Percentiles rank a stretch among this genome's conserved stretches.
These are phyloP conservation scores for Leguminivora glycinivorella DNA, from an alignment of 1,140 invertebrate species.

Conservation along the genomic window DNA sequence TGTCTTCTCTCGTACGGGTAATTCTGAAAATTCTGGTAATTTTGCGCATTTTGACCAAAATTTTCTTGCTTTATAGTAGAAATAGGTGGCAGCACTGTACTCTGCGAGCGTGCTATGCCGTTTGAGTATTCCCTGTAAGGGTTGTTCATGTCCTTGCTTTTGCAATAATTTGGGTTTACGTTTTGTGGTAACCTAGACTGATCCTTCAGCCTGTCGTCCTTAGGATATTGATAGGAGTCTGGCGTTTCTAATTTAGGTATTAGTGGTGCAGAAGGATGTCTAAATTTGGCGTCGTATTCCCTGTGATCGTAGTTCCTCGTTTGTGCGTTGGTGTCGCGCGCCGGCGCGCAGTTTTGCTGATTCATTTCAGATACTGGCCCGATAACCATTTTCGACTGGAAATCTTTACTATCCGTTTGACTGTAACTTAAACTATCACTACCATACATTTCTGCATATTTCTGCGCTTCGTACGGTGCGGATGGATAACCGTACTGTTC, in stretches of 20 bases:
- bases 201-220: slow-evolving; percentile 61
- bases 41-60: slow-evolving; percentile 55
- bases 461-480: slow-evolving; percentile 70
- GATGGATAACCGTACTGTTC: slow-evolving; percentile 64
- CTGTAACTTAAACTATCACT: slow-evolving; percentile 72
- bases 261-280: slow-evolving; percentile 64
- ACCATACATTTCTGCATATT: slow-evolving; percentile 74
- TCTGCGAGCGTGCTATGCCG: slow-evolving; percentile 50
- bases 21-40: slow-evolving; percentile 59
- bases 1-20: slow-evolving; percentile 53
- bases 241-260: slow-evolving; percentile 73
- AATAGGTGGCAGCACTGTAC: slow-evolving; percentile 72
- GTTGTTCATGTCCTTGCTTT: slow-evolving; percentile 52
- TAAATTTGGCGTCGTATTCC: slow-evolving; percentile 66
- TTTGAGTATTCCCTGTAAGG: slow-evolving; percentile 60
- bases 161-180: slow-evolving; percentile 47
- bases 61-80: slow-evolving; percentile 78
- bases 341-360: slow-evolving; percentile 63
- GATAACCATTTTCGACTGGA: slow-evolving; percentile 79
- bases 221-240: slow-evolving; percentile 69
- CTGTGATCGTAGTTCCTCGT: slow-evolving; percentile 65
- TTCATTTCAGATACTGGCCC: slow-evolving; percentile 78
- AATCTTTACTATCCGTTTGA: slow-evolving; percentile 78
- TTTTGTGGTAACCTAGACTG: slow-evolving; percentile 43
- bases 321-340: slow-evolving; percentile 65